These are phyloP conservation scores for Trichogramma evanescens DNA, from an alignment of 2,888 invertebrate species.

Conservation along the genomic window DNA sequence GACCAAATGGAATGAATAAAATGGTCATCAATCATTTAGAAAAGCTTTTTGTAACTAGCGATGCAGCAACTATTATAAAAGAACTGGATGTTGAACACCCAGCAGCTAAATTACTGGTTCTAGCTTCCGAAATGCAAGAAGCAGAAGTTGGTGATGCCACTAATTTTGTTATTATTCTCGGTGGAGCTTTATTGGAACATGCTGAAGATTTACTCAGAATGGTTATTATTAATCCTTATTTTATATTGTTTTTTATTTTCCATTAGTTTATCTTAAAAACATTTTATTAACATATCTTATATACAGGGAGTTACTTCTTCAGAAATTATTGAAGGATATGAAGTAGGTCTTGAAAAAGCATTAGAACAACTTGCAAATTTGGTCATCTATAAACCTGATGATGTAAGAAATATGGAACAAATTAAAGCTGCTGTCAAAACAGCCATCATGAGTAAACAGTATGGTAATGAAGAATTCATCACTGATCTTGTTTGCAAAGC, in stretches of 20 bases:
- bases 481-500: conserved; percentile 79
- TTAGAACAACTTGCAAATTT: conserved; percentile 82
- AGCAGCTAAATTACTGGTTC: conserved; percentile 91
- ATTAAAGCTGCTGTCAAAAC: conserved; percentile 71
- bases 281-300: conserved; percentile 9
- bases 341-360: conserved; percentile 80
- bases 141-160: conserved; percentile 98
- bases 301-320: conserved; percentile 83
- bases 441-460: conserved; percentile 94
- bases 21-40: conserved; percentile 99
- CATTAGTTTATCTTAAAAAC: neutral
- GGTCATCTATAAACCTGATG: conserved; percentile 70
- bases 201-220: conserved; percentile 88
- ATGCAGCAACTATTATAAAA: conserved; percentile 95
- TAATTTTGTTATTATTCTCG: conserved; percentile 92
- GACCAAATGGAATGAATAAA: conserved; percentile 98
- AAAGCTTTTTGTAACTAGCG: conserved; percentile 97
- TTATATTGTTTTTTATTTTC: neutral
- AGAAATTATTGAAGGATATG: conserved; percentile 94
- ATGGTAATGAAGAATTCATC: conserved; percentile 92
- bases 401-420: conserved; percentile 58
- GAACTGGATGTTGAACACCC: conserved; percentile 97
- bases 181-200: conserved; percentile 83
- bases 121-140: conserved; percentile 98
- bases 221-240: conserved; percentile 43